These are phyloP conservation scores for Plecotus auritus DNA, from an alignment of 2,113 vertebrate genomes.

Conservation along the genomic window DNA sequence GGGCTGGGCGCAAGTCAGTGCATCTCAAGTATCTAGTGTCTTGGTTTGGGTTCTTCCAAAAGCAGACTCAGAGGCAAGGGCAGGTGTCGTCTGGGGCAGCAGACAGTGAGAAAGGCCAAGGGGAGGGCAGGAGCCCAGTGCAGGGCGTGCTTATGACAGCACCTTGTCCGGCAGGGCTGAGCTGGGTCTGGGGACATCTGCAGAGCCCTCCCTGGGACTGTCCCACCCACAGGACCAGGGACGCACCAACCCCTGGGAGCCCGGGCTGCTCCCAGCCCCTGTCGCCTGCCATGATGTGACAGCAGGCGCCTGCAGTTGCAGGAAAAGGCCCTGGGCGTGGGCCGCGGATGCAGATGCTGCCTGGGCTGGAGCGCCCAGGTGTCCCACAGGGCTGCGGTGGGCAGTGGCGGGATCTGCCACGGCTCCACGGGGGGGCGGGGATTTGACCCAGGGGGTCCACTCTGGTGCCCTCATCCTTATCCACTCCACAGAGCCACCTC, in stretches of 20 bases:
- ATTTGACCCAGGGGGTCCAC: background rate
- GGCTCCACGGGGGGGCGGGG: background rate
- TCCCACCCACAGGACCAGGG: background rate
- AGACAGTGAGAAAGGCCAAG: background rate
- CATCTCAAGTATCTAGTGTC: background rate
- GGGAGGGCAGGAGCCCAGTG: fast-evolving
- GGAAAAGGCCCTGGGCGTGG: background rate
- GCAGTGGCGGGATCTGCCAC: fast-evolving
- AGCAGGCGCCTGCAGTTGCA: fast-evolving
- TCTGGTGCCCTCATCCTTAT: background rate
- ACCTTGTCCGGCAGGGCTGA: no score
- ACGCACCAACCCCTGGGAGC: background rate
- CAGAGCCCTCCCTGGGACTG: background rate
- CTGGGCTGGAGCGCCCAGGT: fast-evolving
- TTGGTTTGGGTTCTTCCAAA: background rate
- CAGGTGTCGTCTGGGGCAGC: background rate
- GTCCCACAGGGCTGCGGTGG: background rate
- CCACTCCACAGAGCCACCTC: fast-evolving
- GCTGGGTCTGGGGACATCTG: no score
- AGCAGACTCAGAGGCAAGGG: background rate
- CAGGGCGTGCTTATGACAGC: fast-evolving
- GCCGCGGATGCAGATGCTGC: fast-evolving
- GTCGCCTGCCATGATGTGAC: background rate
- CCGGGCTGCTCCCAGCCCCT: fast-evolving
- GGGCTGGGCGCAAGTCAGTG: background rate